These are phyloP conservation scores for Gallirallus australis DNA, from an alignment of 2,797 vertebrate species.

Conservation along the genomic window DNA sequence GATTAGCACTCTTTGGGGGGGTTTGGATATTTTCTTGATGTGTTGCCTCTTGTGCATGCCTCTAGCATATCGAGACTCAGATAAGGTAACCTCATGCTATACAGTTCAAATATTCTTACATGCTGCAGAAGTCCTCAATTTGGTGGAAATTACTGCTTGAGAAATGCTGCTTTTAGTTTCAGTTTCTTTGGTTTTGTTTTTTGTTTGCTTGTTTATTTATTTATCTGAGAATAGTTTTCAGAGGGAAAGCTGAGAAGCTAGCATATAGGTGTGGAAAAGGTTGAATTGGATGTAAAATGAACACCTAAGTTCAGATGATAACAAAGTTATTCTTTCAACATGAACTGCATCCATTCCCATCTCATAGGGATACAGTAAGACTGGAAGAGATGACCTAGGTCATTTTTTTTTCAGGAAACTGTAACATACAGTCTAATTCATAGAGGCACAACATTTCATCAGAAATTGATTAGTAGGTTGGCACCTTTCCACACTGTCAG, in stretches of 20 bases:
- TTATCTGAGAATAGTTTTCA: background rate
- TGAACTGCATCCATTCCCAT: background rate
- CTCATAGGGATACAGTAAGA: background rate
- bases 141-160: background rate
- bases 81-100: background rate
- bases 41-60: background rate
- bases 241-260: background rate
- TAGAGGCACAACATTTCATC: background rate
- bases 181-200: background rate
- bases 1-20: background rate
- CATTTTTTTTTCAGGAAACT: background rate
- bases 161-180: background rate
- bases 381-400: background rate
- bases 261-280: background rate
- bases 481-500: background rate
- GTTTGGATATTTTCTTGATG: background rate
- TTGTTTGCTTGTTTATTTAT: background rate
- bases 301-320: background rate
- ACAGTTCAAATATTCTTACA: background rate
- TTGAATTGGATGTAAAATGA: background rate
- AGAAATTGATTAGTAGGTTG: background rate
- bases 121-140: background rate
- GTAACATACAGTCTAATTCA: background rate
- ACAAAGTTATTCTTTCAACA: background rate
- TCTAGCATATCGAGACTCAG: background rate